Evolutionary conservation across 2,113 vertebrate species (phyloP).

Genomic region (Ictalurus punctatus): DNA sequence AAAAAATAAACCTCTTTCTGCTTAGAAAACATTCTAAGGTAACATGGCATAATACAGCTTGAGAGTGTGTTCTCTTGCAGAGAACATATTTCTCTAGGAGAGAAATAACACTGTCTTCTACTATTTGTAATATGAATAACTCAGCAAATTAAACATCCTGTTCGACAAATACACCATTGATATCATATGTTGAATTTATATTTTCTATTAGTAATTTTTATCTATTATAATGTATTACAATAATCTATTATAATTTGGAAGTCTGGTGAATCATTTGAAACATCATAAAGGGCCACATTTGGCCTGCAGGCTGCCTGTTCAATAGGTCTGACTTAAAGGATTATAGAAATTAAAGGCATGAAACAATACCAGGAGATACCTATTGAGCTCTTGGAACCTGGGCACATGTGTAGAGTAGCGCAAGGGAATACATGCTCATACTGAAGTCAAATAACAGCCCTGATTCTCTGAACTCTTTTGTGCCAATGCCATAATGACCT

Average conservation of each 20-base stretch:
- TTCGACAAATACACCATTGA: neutral
- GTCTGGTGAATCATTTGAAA: neutral
- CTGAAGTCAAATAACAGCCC: neutral
- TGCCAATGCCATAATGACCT: conserved; percentile 22
- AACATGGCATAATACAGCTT: neutral
- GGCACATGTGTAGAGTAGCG: neutral
- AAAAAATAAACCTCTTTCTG: neutral
- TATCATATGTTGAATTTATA: neutral
- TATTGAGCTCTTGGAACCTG: neutral
- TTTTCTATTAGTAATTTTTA: neutral
- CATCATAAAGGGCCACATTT: neutral
- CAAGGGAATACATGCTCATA: neutral
- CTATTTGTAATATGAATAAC: neutral
- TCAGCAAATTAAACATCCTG: neutral
- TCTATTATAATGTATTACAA: neutral
- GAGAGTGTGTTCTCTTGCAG: neutral
- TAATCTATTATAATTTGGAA: neutral
- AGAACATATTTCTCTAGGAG: neutral
- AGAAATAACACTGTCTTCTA: neutral
- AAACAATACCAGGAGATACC: neutral
- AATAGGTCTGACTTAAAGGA: neutral
- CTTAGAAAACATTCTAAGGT: neutral
- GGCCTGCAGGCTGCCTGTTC: neutral
- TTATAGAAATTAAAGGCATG: neutral
- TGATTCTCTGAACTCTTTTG: neutral